Evolutionary conservation across 2,113 vertebrate genomes (phyloP).

Genomic region (Pseudorhombus dupliciocellatus): DNA sequence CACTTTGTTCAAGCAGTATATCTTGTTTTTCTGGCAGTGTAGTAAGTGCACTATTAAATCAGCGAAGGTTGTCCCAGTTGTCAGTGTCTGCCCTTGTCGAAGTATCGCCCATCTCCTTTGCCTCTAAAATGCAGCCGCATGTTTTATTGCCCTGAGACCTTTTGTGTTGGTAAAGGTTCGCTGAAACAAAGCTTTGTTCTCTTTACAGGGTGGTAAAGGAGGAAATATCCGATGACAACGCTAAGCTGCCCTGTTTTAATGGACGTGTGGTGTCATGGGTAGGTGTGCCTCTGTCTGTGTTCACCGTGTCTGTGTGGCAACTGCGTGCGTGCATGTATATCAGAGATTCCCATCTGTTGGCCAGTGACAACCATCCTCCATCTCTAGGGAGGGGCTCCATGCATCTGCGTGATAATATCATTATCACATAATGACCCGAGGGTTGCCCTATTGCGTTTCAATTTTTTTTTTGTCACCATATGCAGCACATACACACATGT

Average conservation of each 20-base stretch:
- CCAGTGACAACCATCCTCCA: slow-evolving; percentile 18
- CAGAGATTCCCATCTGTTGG: slow-evolving; percentile 62
- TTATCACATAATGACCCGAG: slow-evolving; percentile 53
- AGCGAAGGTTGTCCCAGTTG: slow-evolving; percentile 22
- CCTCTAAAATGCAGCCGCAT: slow-evolving; percentile 41
- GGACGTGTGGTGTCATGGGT: slow-evolving; percentile 99
- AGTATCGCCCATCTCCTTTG: slow-evolving; percentile 17
- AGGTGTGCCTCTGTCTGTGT: slow-evolving; percentile 67
- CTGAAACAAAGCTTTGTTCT: slow-evolving; percentile 61
- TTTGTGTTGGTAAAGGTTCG: slow-evolving; percentile 60
- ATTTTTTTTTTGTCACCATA: slow-evolving; percentile 7
- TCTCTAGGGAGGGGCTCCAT: slow-evolving; percentile 41
- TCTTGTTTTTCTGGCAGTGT: slow-evolving; percentile 1
- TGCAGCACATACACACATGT: slow-evolving; percentile 20
- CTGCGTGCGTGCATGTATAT: slow-evolving; percentile 30
- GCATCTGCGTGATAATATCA: slow-evolving; percentile 46
- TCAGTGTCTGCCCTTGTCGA: slow-evolving; percentile 21
- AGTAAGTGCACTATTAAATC: slow-evolving; percentile 11
- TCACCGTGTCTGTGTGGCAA: slow-evolving; percentile 16
- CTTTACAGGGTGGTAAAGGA: slow-evolving; percentile 95
- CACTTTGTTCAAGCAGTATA: neutral
- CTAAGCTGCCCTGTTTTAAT: slow-evolving; percentile 97
- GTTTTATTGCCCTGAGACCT: slow-evolving; percentile 56
- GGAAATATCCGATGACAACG: slow-evolving; percentile 95
- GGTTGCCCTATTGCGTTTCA: neutral